Percentiles rank a stretch among this genome's conserved stretches.
Evolutionary conservation across 53 echinoderm and acorn worm species (phyloP).

Genomic region (Temnopleurus reevesii): DNA sequence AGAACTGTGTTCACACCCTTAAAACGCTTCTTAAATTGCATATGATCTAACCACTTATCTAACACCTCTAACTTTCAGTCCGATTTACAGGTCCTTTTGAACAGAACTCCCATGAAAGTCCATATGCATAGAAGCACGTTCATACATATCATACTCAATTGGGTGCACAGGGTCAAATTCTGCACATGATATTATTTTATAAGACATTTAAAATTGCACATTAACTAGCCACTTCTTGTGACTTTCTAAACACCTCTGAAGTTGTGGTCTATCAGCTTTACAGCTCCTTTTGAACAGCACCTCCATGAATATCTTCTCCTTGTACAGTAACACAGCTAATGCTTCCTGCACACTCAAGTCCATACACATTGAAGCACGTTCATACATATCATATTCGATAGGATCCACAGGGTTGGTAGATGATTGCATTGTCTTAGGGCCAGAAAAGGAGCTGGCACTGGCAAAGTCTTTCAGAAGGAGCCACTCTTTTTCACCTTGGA

Average conservation of each 20-base stretch:
- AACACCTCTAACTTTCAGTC: slow-evolving; percentile 35
- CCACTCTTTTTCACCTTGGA: slow-evolving; percentile 34
- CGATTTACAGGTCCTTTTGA: slow-evolving; percentile 3
- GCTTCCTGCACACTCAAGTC: not conserved
- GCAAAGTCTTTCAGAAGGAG: slow-evolving; percentile 30
- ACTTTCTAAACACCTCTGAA: slow-evolving; percentile 34
- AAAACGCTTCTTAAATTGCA: too few species aligned
- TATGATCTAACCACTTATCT: not conserved
- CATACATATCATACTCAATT: not conserved
- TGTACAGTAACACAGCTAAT: not conserved
- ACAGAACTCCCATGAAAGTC: slow-evolving; percentile 12
- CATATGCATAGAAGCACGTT: not conserved
- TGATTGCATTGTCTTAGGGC: not conserved
- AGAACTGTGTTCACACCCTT: too few species aligned
- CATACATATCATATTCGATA: not conserved
- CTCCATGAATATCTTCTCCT: slow-evolving; percentile 31
- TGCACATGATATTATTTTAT: not conserved
- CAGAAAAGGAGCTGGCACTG: not conserved
- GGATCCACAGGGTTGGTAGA: not conserved
- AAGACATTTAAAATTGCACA: slow-evolving; percentile 12
- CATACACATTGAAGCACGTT: not conserved
- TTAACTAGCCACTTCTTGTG: slow-evolving; percentile 39
- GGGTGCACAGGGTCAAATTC: not conserved
- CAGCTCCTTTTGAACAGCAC: not conserved
- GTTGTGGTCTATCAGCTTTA: slow-evolving; percentile 13